Evolutionary conservation across 2,888 invertebrate genomes (phyloP).

Genomic region (Halictus quadricinctus): DNA sequence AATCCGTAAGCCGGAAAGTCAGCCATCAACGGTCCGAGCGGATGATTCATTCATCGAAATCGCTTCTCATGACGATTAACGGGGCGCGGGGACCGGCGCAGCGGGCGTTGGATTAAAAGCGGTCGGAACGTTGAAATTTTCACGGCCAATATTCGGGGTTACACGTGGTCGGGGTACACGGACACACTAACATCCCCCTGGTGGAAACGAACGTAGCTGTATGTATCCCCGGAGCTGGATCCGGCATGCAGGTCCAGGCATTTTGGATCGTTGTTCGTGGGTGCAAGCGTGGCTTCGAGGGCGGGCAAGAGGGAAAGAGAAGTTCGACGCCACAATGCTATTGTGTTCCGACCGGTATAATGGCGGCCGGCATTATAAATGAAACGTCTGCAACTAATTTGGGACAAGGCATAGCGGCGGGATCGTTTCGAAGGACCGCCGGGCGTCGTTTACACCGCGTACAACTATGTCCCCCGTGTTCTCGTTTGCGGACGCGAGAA

Average conservation of each 20-base stretch:
- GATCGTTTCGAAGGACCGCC: slow-evolving; percentile 39
- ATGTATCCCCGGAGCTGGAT: slow-evolving; percentile 29
- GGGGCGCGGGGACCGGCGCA: slow-evolving; percentile 57
- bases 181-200: background rate
- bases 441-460: slow-evolving; percentile 50
- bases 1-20: slow-evolving; percentile 56
- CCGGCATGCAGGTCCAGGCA: slow-evolving; percentile 49
- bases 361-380: slow-evolving; percentile 78
- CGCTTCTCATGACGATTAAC: slow-evolving; percentile 72
- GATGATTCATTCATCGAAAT: slow-evolving; percentile 70
- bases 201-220: slow-evolving; percentile 31
- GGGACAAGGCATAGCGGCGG: slow-evolving; percentile 64
- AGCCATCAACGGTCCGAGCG: slow-evolving; percentile 51
- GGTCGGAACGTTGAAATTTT: slow-evolving; percentile 74
- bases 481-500: slow-evolving; percentile 26
- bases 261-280: slow-evolving; percentile 60
- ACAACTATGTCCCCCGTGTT: slow-evolving; percentile 35
- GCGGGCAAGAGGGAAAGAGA: slow-evolving; percentile 40
- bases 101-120: slow-evolving; percentile 70
- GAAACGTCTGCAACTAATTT: slow-evolving; percentile 80
- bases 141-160: slow-evolving; percentile 72
- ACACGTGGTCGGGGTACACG: slow-evolving; percentile 7
- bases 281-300: slow-evolving; percentile 43
- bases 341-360: slow-evolving; percentile 73
- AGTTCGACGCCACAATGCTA: slow-evolving; percentile 73